Evolutionary conservation across 1,140 invertebrate genomes (phyloP).

Genomic region (Neodiprion pinetum): DNA sequence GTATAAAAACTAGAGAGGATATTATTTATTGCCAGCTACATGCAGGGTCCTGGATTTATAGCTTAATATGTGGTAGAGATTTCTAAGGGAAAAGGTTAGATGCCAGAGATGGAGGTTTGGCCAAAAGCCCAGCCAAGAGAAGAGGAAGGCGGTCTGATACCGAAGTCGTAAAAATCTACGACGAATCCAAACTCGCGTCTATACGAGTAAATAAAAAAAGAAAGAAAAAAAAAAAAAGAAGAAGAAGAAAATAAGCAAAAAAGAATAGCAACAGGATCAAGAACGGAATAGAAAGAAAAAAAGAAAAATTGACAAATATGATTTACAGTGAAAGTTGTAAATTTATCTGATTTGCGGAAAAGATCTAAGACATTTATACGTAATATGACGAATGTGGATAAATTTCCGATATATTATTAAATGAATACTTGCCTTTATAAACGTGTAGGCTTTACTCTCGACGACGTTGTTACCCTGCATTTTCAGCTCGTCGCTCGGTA

Average conservation of each 20-base stretch:
- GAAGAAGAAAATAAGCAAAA: no score
- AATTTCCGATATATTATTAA: no score
- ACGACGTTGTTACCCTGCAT: constrained; percentile 39
- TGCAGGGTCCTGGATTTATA: constrained; percentile 11
- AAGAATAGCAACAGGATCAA: no score
- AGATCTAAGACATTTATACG: no score
- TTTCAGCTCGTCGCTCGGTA: constrained; percentile 24
- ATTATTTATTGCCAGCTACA: constrained; percentile 10
- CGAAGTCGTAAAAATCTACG: neutral
- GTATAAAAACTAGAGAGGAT: neutral
- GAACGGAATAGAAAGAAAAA: no score
- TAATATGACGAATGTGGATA: no score
- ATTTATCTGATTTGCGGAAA: no score
- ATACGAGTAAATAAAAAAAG: neutral
- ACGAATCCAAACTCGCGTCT: neutral
- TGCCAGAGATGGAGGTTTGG: neutral
- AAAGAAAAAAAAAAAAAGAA: neutral
- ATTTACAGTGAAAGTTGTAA: no score
- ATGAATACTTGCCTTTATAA: constrained; percentile 47
- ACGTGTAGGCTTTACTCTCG: constrained; percentile 55
- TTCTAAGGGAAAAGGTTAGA: neutral
- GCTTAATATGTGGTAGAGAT: constrained; percentile 2
- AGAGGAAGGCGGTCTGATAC: neutral
- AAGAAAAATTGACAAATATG: no score
- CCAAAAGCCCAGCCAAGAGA: neutral